These are phyloP conservation scores for Myotis planiceps DNA, from an alignment of 2,797 vertebrate species.

Conservation along the genomic window DNA sequence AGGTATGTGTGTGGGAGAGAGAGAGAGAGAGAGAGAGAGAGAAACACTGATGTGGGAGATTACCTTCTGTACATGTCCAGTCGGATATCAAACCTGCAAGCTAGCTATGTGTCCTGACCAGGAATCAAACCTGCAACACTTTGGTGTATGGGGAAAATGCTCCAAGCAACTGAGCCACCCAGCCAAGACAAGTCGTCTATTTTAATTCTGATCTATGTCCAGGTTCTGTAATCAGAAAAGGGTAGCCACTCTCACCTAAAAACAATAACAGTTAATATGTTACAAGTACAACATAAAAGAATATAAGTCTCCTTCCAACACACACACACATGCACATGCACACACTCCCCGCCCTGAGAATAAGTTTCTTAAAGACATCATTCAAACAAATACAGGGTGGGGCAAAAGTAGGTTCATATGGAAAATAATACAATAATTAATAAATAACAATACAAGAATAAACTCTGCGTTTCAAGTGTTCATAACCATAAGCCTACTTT, in stretches of 20 bases:
- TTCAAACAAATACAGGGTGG: neutral
- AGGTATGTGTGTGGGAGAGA: too few species aligned
- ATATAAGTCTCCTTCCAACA: neutral
- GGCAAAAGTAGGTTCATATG: neutral
- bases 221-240: neutral
- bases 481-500: neutral
- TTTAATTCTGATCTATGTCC: neutral
- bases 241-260: neutral
- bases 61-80: neutral
- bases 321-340: too few species aligned
- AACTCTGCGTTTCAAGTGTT: neutral
- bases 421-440: neutral
- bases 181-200: neutral
- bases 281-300: neutral
- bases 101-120: too few species aligned
- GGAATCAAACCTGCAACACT: neutral
- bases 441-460: neutral
- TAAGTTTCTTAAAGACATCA: neutral
- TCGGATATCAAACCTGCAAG: too few species aligned
- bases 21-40: neutral
- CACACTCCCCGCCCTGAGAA: neutral
- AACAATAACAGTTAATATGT: neutral
- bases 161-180: neutral
- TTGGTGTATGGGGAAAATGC: neutral
- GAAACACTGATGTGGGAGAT: neutral